Evolutionary conservation across 2,797 vertebrate species (phyloP).

Genomic region (Calcarius lapponicus): DNA sequence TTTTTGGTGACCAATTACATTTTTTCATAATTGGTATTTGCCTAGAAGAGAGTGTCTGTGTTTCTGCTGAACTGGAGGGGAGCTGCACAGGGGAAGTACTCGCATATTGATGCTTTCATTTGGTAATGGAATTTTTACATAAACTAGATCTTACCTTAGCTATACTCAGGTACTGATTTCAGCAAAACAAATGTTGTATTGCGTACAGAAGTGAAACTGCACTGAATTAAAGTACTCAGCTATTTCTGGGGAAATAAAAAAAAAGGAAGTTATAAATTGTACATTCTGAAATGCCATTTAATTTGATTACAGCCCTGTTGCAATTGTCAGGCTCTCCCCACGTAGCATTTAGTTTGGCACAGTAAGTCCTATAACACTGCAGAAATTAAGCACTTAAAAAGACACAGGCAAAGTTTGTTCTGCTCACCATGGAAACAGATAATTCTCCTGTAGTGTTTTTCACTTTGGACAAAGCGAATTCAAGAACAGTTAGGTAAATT

Average conservation of each 20-base stretch:
- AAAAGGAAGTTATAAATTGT: not conserved
- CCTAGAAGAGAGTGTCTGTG: not conserved
- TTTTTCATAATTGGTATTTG: not conserved
- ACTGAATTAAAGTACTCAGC: not conserved
- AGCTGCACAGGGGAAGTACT: not conserved
- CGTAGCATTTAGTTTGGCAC: not conserved
- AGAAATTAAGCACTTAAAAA: constrained; percentile 20
- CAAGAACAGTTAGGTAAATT: constrained; percentile 36
- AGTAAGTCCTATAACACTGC: not conserved
- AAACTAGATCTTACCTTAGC: not conserved
- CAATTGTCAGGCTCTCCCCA: not conserved
- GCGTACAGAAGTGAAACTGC: not conserved
- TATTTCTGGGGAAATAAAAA: not conserved
- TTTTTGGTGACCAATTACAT: not conserved
- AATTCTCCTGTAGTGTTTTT: constrained; percentile 17
- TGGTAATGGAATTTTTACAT: not conserved
- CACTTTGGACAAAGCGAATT: not conserved
- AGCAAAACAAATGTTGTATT: not conserved
- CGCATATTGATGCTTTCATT: not conserved
- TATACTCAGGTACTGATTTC: not conserved
- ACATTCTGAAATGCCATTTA: not conserved
- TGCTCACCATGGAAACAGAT: constrained; percentile 47
- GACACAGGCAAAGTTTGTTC: constrained; percentile 8
- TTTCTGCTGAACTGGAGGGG: not conserved
- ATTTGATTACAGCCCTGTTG: constrained; percentile 21